Base-by-base conservation (phyloP, 2,113 vertebrate species). In the Solea solea region DNA sequence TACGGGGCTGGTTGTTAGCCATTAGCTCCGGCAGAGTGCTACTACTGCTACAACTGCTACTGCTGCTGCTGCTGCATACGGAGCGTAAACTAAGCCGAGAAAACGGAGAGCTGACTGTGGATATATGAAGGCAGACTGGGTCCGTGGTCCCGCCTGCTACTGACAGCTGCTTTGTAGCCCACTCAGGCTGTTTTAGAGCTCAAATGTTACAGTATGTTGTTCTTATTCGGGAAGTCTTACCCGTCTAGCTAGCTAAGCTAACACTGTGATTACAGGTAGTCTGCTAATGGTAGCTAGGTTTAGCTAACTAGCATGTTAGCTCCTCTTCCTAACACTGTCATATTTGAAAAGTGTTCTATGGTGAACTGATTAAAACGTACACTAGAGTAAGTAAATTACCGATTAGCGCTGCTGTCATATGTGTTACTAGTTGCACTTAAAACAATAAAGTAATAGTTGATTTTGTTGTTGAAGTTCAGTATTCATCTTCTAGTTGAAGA, bases 221-320 rank as follows among this genome's bases (percentile, higher is more conserved):
- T 3, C 7, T 8, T 28, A 16, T 53, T 14, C 3, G 14, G 39
- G 51, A 62, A 44, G 60, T 34, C 39, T 78, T 34, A 27, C 21
- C 42, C 62, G 63, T 57, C 39, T 40, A 70, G 81, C 69, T 71
- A 58, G 68, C 70, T 59, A 59, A 50, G 86, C 83, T 88, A 88
- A 16, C 48, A 1, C 28, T 46, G 58, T 64, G 42, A 48, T 59
- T 58, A 10, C 54, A 73, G 13, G 15, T 76, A 81, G 74, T 76
- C 53, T 81, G 87, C 85, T 88, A 87, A 66, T 53, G 59, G 41
- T 83, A 82, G 81, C 85, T 12, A 10, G 14, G 58, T 54, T 44
- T 72, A 63, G 69, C 76, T 82, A 81, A 78, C 53, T 76, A 86
- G 78, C 77, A 41, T 41, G 66, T 74, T 90, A 86, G 76, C 85